Evolutionary conservation across 2,797 vertebrate species (phyloP), one percentile per base, ranked within the genome.

Genomic region (Bufotes viridis): DNA sequence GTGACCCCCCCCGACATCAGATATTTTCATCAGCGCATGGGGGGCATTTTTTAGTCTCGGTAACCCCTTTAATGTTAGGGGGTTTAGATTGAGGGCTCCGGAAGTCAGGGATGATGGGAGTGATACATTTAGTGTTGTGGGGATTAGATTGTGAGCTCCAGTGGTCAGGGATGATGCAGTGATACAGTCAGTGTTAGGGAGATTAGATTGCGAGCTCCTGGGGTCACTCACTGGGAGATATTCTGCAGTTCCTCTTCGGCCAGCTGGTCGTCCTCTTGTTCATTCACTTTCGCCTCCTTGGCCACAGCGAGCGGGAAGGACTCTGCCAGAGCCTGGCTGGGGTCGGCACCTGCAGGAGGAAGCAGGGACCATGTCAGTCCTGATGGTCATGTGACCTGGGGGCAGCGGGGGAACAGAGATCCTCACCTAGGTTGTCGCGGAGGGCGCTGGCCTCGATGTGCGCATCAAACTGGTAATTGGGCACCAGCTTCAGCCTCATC

Each of bases 401-500:
- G 5, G 42, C 42, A 42, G 42, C 42, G 42, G 42, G 42, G 4
- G 2, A 4, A 42, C n/a, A 26, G 22, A 26, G 8, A 7, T 29
- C 8, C 95, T 89, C 91, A 99, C 98, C 98, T 91, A 97, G 96
- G 90, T 99, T 99, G 94, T 99, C 98, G 1, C 98, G 93, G 0
- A 96, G 95, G 22, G 98, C 98, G 0, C 98, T 99, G 92, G 98
- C 97, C 88, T 99, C 98, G 61, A 82, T 69, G 91, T 99, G 97
- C 7, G 95, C 88, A 91, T 98, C 96, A 0, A 97, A 97, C 90
- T 95, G 95, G 91, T 97, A 95, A 94, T 99, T 98, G 90, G 97
- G 98, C 51, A 99, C 97, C 78, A 99, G 94, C 91, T 99, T 99
- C 69, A 99, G 94, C 57, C 98, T 96, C 98, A 99, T 99, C 78